Base-by-base conservation (phyloP, 2,797 vertebrate genomes). In the Enteromius radiatus region DNA sequence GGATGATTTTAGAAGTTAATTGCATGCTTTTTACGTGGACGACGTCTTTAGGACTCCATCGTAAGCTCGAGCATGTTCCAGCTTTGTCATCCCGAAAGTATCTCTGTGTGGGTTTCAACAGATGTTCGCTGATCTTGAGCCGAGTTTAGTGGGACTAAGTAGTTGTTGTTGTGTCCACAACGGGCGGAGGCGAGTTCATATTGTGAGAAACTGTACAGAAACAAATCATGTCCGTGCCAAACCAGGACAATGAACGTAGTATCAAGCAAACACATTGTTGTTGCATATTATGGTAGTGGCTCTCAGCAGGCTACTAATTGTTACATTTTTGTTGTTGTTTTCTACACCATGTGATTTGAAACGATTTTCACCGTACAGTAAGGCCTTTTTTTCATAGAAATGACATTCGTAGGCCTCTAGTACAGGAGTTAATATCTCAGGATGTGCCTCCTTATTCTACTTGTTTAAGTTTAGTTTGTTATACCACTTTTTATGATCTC, bases 1-100 rank as follows among this genome's bases (percentile, higher is more conserved):
- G 33, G 52, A 63, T 38, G 41, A 68, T 64, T 79, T 81, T 88
- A 85, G 76, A 80, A 87, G 85, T 89, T 78, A 89, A 88, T 84
- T 88, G 92, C 92, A 93, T 94, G 92, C 90, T 92, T 89, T 89
- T 89, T 89, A 86, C 86, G 69, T 78, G 80, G 74, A 82, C 83
- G 83, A 80, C 65, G 49, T 69, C 52, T 52, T 74, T 70, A 76
- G 86, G 86, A 82, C 19, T 19, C 49, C 64, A 56, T 59, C 56
- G 85, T 86, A 88, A 84, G 80, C 74, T 52, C 19, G 76, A 89
- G 90, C 92, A 92, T 91, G 92, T 38, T 85, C 70, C 80, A 78
- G 86, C 67, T 23, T 67, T 79, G 43, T 81, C 73, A 73, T 86
- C 45, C 74, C 59, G 19, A n/a, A 69, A 63, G 82, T 81, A 36